Conservation (phyloP, 2,113 vertebrate species). For the Catharus fuscescens region DNA sequence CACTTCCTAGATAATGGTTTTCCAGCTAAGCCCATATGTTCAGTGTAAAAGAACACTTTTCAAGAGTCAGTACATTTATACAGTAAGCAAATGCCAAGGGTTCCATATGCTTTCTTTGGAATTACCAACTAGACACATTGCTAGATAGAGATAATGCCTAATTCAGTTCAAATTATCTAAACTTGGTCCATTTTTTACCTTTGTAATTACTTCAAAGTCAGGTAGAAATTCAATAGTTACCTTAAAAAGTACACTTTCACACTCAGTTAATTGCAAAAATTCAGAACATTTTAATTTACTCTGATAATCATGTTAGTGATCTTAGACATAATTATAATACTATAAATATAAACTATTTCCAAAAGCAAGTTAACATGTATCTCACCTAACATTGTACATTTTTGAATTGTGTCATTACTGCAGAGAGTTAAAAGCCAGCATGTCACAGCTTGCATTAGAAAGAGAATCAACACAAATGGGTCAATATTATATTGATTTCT, state of each 20-base stretch:
- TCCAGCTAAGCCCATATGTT: neutral
- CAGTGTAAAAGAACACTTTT: neutral
- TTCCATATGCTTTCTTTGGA: neutral
- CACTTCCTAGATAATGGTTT: neutral
- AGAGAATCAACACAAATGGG: neutral
- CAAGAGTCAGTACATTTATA: neutral
- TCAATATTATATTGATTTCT: constrained; percentile 20
- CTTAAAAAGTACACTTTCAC: neutral
- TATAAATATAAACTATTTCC: neutral
- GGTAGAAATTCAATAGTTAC: neutral
- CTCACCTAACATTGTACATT: neutral
- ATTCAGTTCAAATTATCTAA: neutral
- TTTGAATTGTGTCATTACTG: neutral
- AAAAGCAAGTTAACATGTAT: neutral
- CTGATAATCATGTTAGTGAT: neutral
- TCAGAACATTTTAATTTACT: neutral
- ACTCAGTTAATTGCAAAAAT: neutral
- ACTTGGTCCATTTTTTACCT: neutral
- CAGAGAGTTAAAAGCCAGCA: neutral
- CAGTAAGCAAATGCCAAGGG: neutral
- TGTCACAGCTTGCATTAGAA: neutral
- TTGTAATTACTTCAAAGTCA: neutral
- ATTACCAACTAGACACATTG: neutral
- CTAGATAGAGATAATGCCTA: neutral
- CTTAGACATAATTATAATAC: neutral